phyloP scores from a whole-genome alignment of 2,797 vertebrate species.

The Rallus crepitans region DNA sequence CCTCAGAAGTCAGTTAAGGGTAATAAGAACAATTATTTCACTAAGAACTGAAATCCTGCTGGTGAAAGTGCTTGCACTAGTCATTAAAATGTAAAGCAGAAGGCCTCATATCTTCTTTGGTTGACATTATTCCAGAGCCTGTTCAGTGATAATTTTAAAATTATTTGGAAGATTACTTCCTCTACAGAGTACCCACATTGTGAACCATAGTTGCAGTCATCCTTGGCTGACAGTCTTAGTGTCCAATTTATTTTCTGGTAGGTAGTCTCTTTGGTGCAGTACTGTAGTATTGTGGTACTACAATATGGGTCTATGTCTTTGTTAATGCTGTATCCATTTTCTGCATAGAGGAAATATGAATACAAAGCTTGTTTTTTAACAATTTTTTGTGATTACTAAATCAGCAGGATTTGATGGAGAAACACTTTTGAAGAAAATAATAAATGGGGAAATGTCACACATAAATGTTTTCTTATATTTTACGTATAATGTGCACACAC shows the following conservation, averaged over 20 bases:
- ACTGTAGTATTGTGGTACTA: not conserved
- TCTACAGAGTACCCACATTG: not conserved
- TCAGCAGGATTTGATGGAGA: not conserved
- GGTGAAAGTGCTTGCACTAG: not conserved
- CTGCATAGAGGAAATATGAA: not conserved
- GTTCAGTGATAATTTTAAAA: not conserved
- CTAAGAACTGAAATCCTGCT: not conserved
- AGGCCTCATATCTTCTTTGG: not conserved
- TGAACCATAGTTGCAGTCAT: not conserved
- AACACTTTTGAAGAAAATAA: not conserved
- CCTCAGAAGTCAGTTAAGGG: not conserved
- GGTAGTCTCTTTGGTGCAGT: not conserved
- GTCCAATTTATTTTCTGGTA: not conserved
- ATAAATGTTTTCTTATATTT: not conserved
- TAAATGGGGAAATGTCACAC: not conserved
- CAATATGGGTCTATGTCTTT: not conserved
- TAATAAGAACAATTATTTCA: not conserved
- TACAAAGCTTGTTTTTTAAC: not conserved
- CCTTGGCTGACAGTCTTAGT: not conserved
- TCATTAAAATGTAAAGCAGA: not conserved
- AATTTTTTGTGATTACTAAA: not conserved
- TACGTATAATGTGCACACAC: not conserved
- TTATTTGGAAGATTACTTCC: not conserved
- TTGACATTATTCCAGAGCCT: not conserved
- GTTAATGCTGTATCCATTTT: not conserved